Evolutionary conservation across 2,113 vertebrate genomes (phyloP), one percentile per base, ranked within the genome.

Genomic region (Piaya cayana): DNA sequence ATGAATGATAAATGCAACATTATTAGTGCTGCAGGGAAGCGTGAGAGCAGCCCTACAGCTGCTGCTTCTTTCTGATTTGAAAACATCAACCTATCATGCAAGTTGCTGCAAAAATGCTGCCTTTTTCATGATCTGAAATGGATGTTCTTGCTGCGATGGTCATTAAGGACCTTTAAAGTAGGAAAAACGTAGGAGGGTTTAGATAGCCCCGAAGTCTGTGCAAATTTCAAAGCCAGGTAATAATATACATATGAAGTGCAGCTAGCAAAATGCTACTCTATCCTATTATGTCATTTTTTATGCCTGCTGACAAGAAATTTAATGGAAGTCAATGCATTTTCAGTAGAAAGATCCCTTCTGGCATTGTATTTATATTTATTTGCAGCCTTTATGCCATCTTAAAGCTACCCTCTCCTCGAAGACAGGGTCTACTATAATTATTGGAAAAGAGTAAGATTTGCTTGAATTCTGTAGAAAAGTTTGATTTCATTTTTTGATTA

Each of bases 211-310:
- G 59, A 55, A 92, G 79, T 52, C 70, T 4, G 12, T 56, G 59
- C 81, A 87, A 90, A 94, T 94, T 88, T 90, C 85, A 85, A 91
- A 87, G 70, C 64, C 70, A 90, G 49, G 65, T 93, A 96, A 77
- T 65, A 82, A 82, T 50, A 69, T 22, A 79, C 0, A 1, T 58
- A 70, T 23, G 32, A 69, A 91, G 87, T 88, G 56, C 79, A 88
- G 64, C 34, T 80, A 77, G 55, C 2, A 4, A 88, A 94, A 82
- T 77, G 50, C 85, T 80, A 36, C 42, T 80, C 50, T 67, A 52
- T 64, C 71, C 71, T 85, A 77, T 82, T 86, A 86, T 55, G 67
- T 39, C 42, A 58, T 49, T 95, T 86, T 55, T 86, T 20, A 91
- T 82, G 47, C 75, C 85, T 81, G 63, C 82, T 96, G 92, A 85